Conservation (phyloP, 1,140 invertebrate species). For the Chrysoperla carnea region DNA sequence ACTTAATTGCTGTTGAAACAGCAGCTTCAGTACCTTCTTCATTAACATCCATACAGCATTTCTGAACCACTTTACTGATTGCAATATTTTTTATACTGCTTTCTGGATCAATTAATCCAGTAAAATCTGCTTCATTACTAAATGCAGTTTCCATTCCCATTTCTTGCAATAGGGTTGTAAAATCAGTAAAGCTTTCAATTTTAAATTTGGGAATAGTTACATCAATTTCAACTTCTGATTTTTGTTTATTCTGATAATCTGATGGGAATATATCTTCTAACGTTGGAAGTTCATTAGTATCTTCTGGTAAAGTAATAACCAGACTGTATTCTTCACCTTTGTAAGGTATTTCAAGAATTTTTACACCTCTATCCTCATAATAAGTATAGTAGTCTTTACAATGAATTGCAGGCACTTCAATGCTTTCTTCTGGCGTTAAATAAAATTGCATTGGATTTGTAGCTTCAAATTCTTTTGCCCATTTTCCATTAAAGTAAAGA, state of each 20-base stretch:
- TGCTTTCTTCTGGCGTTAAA: constrained; percentile 20
- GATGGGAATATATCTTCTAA: constrained; percentile 15
- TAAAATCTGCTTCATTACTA: constrained; percentile 28
- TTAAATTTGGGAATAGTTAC: constrained; percentile 48
- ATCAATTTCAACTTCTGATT: constrained; percentile 11
- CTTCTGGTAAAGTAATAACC: constrained; percentile 46
- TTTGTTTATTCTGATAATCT: constrained; percentile 9
- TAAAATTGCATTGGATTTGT: constrained; percentile 24
- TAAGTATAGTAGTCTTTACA: constrained; percentile 30
- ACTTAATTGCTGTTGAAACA: constrained; percentile 37
- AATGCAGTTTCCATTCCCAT: constrained; percentile 40
- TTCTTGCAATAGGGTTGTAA: constrained; percentile 33
- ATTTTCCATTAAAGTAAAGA: constrained; percentile 68
- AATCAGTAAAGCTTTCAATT: constrained; percentile 37
- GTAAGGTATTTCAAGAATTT: constrained; percentile 38
- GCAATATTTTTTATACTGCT: constrained; percentile 55
- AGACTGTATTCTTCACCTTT: constrained; percentile 35
- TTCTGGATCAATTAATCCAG: constrained; percentile 33
- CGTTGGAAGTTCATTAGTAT: constrained; percentile 30
- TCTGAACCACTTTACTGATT: constrained; percentile 45
- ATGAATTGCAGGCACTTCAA: constrained; percentile 46
- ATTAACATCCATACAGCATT: constrained; percentile 53
- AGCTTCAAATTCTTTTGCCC: constrained; percentile 35
- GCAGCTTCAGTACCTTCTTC: constrained; percentile 64
- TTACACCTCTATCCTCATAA: constrained; percentile 26